These are phyloP conservation scores for Pelecanoides urinatrix DNA, from an alignment of 2,113 vertebrate genomes.

Conservation along the genomic window DNA sequence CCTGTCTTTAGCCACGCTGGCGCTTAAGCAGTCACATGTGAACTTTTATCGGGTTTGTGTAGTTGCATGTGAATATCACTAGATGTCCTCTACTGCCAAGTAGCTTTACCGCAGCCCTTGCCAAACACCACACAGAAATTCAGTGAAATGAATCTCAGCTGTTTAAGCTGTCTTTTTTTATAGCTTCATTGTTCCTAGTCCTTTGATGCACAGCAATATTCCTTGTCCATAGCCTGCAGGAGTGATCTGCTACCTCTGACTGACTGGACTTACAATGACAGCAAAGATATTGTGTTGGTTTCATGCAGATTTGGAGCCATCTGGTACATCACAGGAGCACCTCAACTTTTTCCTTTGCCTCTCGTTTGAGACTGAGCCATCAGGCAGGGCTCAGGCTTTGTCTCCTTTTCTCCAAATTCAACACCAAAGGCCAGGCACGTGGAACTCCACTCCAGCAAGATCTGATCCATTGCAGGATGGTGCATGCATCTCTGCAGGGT, in stretches of 20 bases:
- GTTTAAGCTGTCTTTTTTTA: background rate
- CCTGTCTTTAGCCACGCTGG: accelerated
- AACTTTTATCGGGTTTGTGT: background rate
- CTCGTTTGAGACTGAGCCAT: background rate
- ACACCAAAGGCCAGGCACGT: background rate
- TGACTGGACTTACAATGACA: background rate
- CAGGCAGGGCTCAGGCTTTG: background rate
- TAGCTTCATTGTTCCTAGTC: background rate
- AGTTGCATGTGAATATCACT: slow-evolving; percentile 43
- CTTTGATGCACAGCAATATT: background rate
- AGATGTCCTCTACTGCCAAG: slow-evolving; percentile 48
- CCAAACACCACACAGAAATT: background rate
- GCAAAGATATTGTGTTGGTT: background rate
- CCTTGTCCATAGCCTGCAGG: background rate
- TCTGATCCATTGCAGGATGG: background rate
- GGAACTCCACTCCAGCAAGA: background rate
- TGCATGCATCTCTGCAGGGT: background rate
- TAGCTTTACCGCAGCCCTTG: background rate
- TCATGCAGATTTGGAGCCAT: background rate
- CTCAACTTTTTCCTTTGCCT: background rate
- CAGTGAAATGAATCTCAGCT: background rate
- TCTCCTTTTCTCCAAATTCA: background rate
- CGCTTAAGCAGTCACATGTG: background rate
- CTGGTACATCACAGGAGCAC: background rate
- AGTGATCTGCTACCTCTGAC: background rate